Evolutionary conservation across 1,140 invertebrate genomes (phyloP).

Genomic region (Aphidius ervi): DNA sequence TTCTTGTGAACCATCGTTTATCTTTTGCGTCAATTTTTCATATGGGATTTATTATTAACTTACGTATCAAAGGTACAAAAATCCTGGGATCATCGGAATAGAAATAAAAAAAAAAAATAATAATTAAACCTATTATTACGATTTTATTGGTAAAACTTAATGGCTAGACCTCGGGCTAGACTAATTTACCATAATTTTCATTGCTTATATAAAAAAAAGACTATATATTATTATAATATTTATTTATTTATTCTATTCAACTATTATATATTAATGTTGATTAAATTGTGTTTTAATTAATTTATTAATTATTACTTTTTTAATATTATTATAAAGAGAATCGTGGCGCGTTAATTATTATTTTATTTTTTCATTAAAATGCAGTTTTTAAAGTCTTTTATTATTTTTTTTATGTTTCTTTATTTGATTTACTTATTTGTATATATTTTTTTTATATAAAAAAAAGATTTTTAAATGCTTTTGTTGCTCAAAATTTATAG

Average conservation of each 20-base stretch:
- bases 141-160: constrained; percentile 8
- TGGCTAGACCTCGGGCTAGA: constrained; percentile 18
- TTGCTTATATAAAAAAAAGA: constrained; percentile 17
- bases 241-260: constrained; percentile 13
- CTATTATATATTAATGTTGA: constrained; percentile 7
- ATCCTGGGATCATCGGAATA: constrained; percentile 31
- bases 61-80: constrained; percentile 35
- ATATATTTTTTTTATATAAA: neutral
- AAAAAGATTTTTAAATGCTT: neutral
- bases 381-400: neutral
- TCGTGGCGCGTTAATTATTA: constrained; percentile 13
- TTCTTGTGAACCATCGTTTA: constrained; percentile 12
- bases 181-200: constrained; percentile 25
- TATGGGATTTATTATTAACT: constrained; percentile 10
- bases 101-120: constrained; percentile 22
- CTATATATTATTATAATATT: neutral
- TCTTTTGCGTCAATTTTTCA: constrained; percentile 15
- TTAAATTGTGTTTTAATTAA: neutral
- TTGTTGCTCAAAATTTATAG: neutral
- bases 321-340: constrained; percentile 3
- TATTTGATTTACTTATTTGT: neutral
- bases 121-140: too few relatives aligned
- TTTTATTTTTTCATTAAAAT: too few relatives aligned
- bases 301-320: constrained; percentile 6
- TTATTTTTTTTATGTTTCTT: neutral